Base-by-base conservation (phyloP, 2,888 invertebrate genomes). In the Lingula anatina region DNA sequence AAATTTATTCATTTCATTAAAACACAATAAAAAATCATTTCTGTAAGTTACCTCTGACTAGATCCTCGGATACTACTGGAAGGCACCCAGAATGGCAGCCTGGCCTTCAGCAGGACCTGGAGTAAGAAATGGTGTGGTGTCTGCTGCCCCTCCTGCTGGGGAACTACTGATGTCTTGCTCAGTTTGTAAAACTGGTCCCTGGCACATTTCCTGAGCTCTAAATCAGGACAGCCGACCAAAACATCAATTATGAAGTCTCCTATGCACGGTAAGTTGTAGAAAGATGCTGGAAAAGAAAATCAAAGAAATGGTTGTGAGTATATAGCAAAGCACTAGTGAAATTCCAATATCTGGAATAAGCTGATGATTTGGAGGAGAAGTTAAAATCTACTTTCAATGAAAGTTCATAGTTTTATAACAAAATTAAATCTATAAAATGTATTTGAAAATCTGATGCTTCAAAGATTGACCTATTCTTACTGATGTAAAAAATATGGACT, bases 71-170 rank as follows among this genome's bases (percentile, higher is more conserved):
- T 71, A 38, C 68, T 67, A 47, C 74, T 70, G 7, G 77, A 76
- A 4, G 78, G 66, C 27, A 79, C 76, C 80, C 80, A 80, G 54
- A 80, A 71, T 2, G 79, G 80, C 28, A 80, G 73, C 9, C 73
- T 73, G 41, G 78, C 77, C 57, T 77, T 76, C 20, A 78, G 66
- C 42, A 80, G 63, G n/a, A 78, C 70, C 49, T 67, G 65, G 25
- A 73, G 58, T 27, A 73, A 59, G 57, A 75, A 77, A 50, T 75
- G 70, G 36, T 68, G 70, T 1, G 75, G 70, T 18, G 64, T 66
- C 54, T 63, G 70, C 46, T 49, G 63, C 9, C 31, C 15, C 9
- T 31, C 31, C 9, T 9, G 15, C 9, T 12, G 31, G 31, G 31
- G 31, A 9, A 15, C 36, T 21, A 62, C 50, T 28, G 64, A 62